Base-by-base conservation (phyloP, 2,797 vertebrate species). In the Thunnus albacares region DNA sequence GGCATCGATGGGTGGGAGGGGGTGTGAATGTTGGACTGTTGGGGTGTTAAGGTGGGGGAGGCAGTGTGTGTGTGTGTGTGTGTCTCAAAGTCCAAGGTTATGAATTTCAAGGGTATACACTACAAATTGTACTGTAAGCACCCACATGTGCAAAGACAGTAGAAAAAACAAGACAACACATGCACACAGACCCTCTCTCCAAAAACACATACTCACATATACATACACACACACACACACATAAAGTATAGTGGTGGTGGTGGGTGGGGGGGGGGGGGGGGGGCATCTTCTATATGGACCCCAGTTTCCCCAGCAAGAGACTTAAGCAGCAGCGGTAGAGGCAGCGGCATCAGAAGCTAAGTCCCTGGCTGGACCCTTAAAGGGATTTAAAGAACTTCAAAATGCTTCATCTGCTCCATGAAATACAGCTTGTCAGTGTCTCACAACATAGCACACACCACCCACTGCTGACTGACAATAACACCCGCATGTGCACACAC, bases 361-460 rank as follows among this genome's bases (percentile, higher is more conserved):
- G 91, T 89, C 89, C 82, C 78, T 24, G 69, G 64, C 80, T 90
- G 81, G 84, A 93, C 87, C 82, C 83, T 90, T 90, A 93, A 95
- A 91, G 75, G 91, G 92, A 94, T 93, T 94, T 89, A 86, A 89
- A 89, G 74, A 87, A 94, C 87, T 94, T 95, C 90, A 92, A 95
- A 94, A 94, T 93, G 89, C 86, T 92, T 92, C 88, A 88, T 93
- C 89, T 92, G 85, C 80, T 86, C 91, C 91, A 89, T 94, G 92
- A 95, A 94, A 95, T 93, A 73, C 78, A 89, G 84, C 90, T 90
- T 93, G 93, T 95, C 93, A 94, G 89, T 82, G 89, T 91, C 88
- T 86, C 89, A 86, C 83, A 84, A 85, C 78, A 87, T 67, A 89
- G 81, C 86, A 78, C 84, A 61, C 77, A 87, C 75, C 68, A 89